phyloP scores from a whole-genome alignment of 2,888 invertebrate species.

The Prosopocoilus inquinatus region DNA sequence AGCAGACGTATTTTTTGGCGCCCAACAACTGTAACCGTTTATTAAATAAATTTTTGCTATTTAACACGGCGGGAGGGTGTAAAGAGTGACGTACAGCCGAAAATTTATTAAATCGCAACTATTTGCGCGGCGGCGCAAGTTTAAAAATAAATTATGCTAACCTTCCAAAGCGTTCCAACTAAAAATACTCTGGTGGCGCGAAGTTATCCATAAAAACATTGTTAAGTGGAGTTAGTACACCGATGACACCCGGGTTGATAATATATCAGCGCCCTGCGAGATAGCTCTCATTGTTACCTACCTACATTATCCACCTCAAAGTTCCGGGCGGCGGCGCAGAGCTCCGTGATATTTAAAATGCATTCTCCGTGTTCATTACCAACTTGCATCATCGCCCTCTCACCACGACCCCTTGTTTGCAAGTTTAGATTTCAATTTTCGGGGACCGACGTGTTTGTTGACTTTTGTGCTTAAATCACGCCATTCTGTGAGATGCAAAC shows the following conservation, averaged over 20 bases:
- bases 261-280: slow-evolving; percentile 6
- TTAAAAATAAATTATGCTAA: background rate
- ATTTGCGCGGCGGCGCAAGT: background rate
- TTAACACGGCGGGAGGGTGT: too few relatives aligned
- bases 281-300: slow-evolving; percentile 1
- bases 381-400: slow-evolving; percentile 17
- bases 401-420: slow-evolving; percentile 16
- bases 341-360: slow-evolving; percentile 14
- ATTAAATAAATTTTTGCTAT: too few relatives aligned
- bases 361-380: slow-evolving; percentile 17
- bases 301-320: background rate
- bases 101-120: background rate
- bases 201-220: slow-evolving; percentile 1
- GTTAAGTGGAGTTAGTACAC: slow-evolving; percentile 2
- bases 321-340: background rate
- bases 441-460: background rate
- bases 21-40: too few relatives aligned
- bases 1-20: too few relatives aligned
- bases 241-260: slow-evolving; percentile 7
- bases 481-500: slow-evolving; percentile 17
- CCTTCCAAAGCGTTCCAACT: background rate
- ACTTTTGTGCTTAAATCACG: background rate
- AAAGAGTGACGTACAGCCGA: background rate
- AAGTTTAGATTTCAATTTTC: slow-evolving; percentile 21
- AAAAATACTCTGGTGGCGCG: slow-evolving; percentile 1